These are phyloP conservation scores for Diploptera punctata DNA, from an alignment of 2,888 invertebrate genomes.

Conservation along the genomic window DNA sequence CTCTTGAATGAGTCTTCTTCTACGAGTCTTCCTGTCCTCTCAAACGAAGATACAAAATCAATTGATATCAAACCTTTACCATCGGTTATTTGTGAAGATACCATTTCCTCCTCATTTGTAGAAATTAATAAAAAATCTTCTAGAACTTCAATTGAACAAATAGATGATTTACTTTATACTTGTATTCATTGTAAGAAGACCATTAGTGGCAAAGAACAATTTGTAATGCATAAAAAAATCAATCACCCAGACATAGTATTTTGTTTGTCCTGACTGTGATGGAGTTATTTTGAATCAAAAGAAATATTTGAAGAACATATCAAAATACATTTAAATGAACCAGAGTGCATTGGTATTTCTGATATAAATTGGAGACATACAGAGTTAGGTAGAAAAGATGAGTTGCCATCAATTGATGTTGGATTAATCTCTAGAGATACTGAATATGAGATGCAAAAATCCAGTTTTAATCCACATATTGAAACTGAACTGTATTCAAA, in stretches of 20 bases:
- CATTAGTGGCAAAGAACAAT: background rate
- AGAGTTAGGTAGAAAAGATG: too few relatives aligned
- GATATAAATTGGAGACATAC: background rate
- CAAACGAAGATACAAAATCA: background rate
- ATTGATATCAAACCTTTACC: too few relatives aligned
- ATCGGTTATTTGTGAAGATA: background rate
- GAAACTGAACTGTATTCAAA: too few relatives aligned
- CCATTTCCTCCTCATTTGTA: background rate
- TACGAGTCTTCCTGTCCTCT: background rate
- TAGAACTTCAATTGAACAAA: too few relatives aligned
- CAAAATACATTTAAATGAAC: background rate
- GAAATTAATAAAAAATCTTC: too few relatives aligned
- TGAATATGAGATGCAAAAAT: too few relatives aligned
- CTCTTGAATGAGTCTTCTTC: background rate
- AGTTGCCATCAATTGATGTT: too few relatives aligned
- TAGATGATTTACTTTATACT: too few relatives aligned
- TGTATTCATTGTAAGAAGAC: constrained; percentile 20
- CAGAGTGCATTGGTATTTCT: background rate
- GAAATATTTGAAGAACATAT: background rate
- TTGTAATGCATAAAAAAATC: constrained; percentile 4
- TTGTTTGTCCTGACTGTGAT: background rate
- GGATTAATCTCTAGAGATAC: too few relatives aligned
- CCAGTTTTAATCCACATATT: too few relatives aligned
- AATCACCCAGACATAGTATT: constrained; percentile 4
- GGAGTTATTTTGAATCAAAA: background rate